Evolutionary conservation across 2,113 vertebrate species (phyloP).

Genomic region (Turdus rufiventris): DNA sequence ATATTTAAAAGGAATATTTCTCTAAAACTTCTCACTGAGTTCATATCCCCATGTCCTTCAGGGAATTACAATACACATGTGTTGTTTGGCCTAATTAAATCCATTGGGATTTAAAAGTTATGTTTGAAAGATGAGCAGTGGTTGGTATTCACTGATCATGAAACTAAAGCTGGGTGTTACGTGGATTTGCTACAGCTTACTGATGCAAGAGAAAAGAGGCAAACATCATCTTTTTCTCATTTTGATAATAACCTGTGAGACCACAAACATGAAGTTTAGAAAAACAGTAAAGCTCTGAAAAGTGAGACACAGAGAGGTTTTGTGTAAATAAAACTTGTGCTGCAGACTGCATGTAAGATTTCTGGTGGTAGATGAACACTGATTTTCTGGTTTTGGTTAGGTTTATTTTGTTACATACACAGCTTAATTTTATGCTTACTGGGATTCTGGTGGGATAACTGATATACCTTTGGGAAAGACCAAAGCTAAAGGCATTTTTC

Average conservation of each 20-base stretch:
- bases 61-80: not conserved
- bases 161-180: not conserved
- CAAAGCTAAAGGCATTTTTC: not conserved
- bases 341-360: not conserved
- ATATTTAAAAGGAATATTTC: not conserved
- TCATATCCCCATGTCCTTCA: not conserved
- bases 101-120: not conserved
- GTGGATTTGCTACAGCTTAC: not conserved
- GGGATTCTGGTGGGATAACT: not conserved
- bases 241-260: not conserved
- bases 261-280: not conserved
- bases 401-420: not conserved
- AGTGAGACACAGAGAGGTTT: not conserved
- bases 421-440: not conserved
- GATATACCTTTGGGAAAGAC: not conserved
- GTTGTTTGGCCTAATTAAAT: not conserved
- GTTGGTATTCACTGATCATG: not conserved
- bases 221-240: not conserved
- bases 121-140: not conserved
- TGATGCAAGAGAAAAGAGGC: not conserved
- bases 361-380: not conserved
- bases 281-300: not conserved
- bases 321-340: not conserved
- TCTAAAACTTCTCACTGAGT: not conserved
- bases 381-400: not conserved